Evolutionary conservation across 2,113 vertebrate genomes (phyloP).

Genomic region (Strigops habroptila): DNA sequence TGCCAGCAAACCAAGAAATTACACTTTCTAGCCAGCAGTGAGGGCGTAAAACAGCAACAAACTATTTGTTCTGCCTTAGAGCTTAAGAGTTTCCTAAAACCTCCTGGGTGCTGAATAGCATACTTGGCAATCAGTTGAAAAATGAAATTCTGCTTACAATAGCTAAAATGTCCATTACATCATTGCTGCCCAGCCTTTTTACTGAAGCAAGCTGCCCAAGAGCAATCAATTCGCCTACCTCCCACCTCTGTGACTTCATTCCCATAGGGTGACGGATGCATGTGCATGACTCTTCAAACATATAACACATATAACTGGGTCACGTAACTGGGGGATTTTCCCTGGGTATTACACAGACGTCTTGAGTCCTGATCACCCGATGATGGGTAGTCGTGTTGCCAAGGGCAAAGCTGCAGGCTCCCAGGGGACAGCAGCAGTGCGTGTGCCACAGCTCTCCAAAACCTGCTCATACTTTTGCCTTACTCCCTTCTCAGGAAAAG

Average conservation of each 20-base stretch:
- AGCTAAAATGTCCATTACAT: constrained; percentile 25
- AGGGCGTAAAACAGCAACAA: background rate
- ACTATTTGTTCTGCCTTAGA: constrained; percentile 17
- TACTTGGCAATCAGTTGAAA: constrained; percentile 12
- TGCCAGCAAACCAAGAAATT: constrained; percentile 7
- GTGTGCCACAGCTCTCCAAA: background rate
- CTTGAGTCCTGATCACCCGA: background rate
- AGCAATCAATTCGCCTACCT: background rate
- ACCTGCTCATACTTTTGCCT: background rate
- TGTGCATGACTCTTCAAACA: background rate
- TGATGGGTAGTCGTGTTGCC: background rate
- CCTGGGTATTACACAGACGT: fast-evolving
- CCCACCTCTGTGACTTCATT: background rate
- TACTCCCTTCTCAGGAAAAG: background rate
- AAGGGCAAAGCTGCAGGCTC: background rate
- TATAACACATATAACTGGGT: background rate
- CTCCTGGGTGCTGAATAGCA: background rate
- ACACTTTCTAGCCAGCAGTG: background rate
- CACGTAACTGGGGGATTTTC: background rate
- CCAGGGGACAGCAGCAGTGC: background rate
- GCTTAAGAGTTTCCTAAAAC: constrained; percentile 4
- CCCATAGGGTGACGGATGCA: background rate
- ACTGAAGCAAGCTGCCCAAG: background rate
- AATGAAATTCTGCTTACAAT: constrained; percentile 15
- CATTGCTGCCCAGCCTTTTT: background rate